phyloP scores from a whole-genome alignment of 2,888 invertebrate genomes.

The Coenonympha arcania region DNA sequence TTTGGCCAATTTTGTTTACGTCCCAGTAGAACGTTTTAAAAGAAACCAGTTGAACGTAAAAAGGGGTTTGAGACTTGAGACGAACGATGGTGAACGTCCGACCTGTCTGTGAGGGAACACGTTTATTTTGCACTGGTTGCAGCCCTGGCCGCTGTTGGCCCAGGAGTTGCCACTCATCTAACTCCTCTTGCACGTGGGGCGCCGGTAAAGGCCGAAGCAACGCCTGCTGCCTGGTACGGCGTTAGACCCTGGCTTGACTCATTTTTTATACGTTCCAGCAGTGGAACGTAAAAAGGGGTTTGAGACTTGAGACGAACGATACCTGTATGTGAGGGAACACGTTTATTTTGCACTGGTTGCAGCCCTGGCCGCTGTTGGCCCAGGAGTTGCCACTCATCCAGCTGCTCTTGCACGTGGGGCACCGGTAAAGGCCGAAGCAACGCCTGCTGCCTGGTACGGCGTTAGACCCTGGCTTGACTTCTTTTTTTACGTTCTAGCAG shows the following conservation, averaged over 20 bases:
- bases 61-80: too few species aligned
- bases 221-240: conserved; percentile 93
- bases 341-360: conserved; percentile 89
- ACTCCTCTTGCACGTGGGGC: conserved; percentile 90
- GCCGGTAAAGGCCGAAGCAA: conserved; percentile 93
- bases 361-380: conserved; percentile 93
- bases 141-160: conserved; percentile 93
- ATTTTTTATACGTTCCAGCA: too few species aligned
- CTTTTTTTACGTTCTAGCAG: too few species aligned
- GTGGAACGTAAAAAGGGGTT: too few species aligned
- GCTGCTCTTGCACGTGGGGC: conserved; percentile 90
- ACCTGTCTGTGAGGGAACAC: conserved; percentile 94
- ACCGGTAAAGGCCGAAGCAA: conserved; percentile 93
- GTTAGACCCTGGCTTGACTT: conserved; percentile 85
- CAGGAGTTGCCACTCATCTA: conserved; percentile 96
- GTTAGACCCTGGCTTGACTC: conserved; percentile 85
- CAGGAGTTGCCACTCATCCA: conserved; percentile 96
- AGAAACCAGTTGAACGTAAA: too few species aligned
- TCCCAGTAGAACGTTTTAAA: too few species aligned
- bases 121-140: conserved; percentile 89
- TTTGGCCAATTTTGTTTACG: too few species aligned
- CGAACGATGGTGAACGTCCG: too few species aligned
- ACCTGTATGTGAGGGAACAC: conserved; percentile 94
- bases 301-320: too few species aligned
- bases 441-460: conserved; percentile 93